Conservation (phyloP, 2,113 vertebrate species). For the Catharus minimus region DNA sequence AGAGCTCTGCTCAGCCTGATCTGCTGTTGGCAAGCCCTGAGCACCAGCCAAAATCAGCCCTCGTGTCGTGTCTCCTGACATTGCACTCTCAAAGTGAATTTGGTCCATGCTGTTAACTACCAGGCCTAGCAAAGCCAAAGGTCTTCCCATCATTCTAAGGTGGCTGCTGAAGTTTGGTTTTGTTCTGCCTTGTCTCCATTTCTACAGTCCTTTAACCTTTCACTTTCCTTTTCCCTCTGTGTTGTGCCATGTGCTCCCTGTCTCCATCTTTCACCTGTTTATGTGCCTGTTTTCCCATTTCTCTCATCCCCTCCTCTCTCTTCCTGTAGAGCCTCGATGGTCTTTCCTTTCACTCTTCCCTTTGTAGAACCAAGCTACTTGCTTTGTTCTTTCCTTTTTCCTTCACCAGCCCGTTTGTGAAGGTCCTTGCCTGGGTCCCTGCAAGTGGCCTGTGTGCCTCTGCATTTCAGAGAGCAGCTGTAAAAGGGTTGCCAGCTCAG, state of each 20-base stretch:
- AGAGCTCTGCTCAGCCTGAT: not conserved
- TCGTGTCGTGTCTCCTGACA: accelerated
- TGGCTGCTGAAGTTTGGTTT: not conserved
- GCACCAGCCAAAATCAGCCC: accelerated
- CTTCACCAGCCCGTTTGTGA: not conserved
- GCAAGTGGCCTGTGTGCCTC: accelerated
- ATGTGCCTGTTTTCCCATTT: not conserved
- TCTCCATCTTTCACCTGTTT: not conserved
- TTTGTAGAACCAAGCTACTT: not conserved
- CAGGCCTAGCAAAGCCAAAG: not conserved
- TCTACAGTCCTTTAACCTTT: not conserved
- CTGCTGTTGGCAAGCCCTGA: not conserved
- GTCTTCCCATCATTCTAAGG: not conserved
- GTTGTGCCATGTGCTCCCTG: not conserved
- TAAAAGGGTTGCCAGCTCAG: not conserved
- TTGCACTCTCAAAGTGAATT: not conserved
- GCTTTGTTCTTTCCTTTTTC: not conserved
- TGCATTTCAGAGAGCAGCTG: not conserved
- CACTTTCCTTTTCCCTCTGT: not conserved
- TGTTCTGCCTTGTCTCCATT: not conserved
- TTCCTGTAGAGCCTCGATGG: not conserved
- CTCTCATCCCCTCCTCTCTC: not conserved
- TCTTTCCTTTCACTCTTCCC: not conserved
- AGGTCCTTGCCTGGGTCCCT: not conserved
- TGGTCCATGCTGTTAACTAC: not conserved